Evolutionary conservation across 2,888 invertebrate species (phyloP).

Genomic region (Erannis defoliaria): DNA sequence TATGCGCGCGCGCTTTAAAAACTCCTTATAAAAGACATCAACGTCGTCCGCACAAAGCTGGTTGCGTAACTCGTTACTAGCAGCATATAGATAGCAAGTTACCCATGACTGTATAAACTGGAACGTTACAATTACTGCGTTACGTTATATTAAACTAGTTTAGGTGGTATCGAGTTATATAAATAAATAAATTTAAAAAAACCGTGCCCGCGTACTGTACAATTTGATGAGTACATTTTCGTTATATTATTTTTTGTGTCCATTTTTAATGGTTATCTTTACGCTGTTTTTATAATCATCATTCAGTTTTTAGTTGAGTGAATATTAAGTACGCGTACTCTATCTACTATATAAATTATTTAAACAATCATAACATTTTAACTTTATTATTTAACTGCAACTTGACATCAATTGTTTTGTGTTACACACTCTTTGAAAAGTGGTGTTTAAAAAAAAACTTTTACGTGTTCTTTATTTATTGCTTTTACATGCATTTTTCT

Average conservation of each 20-base stretch:
- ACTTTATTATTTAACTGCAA: no score
- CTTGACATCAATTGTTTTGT: no score
- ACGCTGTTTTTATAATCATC: no score
- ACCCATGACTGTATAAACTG: constrained; percentile 33
- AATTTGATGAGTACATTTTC: not conserved
- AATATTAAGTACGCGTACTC: no score
- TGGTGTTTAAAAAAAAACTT: no score
- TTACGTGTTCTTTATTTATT: no score
- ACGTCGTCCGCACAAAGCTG: constrained; percentile 48
- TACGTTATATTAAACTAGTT: constrained; percentile 35
- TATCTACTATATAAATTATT: no score
- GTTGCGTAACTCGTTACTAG: constrained; percentile 48
- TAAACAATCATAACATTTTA: no score
- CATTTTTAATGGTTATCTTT: no score
- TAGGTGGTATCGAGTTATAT: constrained; percentile 33
- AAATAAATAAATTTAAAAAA: constrained; percentile 31
- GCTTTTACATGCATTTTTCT: no score
- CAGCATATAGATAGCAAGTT: constrained; percentile 13
- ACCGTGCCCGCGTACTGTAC: not conserved
- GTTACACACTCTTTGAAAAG: no score
- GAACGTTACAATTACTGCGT: constrained; percentile 40
- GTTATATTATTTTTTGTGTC: not conserved
- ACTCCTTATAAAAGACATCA: constrained; percentile 61
- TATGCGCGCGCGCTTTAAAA: constrained; percentile 39
- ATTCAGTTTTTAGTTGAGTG: no score